Conservation (phyloP, 2,797 vertebrate species). For the Crypturellus tataupa region DNA sequence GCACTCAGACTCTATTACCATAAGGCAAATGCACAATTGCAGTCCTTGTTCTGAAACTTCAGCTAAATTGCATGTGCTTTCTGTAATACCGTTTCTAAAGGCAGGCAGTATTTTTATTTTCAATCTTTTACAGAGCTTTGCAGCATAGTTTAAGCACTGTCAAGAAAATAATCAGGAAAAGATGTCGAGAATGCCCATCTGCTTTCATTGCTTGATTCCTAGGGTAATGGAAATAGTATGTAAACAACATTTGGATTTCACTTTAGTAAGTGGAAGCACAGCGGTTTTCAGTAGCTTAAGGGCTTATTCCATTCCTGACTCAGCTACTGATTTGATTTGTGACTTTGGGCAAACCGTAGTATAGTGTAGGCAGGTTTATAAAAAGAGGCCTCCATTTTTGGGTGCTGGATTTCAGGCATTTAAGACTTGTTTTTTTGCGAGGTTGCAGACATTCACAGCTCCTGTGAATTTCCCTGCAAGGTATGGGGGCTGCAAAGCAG, state of each 20-base stretch:
- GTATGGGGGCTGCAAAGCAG: background rate
- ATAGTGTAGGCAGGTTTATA: background rate
- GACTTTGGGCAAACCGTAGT: background rate
- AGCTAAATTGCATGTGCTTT: fast-evolving
- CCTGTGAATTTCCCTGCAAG: background rate
- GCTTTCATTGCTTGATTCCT: background rate
- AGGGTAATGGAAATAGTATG: background rate
- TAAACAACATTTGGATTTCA: background rate
- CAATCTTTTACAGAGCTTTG: background rate
- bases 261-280: background rate
- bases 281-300: background rate
- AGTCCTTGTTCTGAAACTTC: background rate
- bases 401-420: background rate
- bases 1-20: fast-evolving
- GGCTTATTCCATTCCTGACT: background rate
- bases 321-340: background rate
- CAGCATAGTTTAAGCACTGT: background rate
- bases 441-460: background rate
- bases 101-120: background rate
- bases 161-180: background rate
- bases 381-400: background rate
- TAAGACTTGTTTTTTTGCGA: background rate
- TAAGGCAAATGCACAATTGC: fast-evolving
- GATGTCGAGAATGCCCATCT: background rate
- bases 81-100: background rate